Base-by-base conservation (phyloP, 1,140 invertebrate species). In the Leptonema lineaticorne region DNA sequence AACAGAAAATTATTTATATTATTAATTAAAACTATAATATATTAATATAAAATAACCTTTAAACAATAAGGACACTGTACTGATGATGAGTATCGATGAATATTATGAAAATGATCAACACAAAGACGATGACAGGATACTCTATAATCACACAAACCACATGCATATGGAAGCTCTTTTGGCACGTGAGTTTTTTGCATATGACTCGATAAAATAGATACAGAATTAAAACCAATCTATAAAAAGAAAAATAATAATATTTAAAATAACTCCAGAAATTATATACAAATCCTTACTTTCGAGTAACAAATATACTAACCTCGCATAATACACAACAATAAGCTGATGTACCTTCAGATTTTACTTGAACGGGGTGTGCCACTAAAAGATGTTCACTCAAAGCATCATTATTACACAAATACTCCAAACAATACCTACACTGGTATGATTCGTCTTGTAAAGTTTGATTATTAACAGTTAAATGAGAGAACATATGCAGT, bases 101-200 rank as follows among this genome's bases (percentile, higher is more conserved):
- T 74, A 41, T 83, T 77, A 73, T 88, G 87, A 75, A 86, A 91
- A 79, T 94, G 92, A 75, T 91, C 86, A 48, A 92, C 85, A 20
- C 86, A 80, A 69, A 88, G 83, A 68, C 88, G 87, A 76, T 92
- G 91, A 65, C 89, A 88, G 7, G 92, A 93, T 14, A 87, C 86
- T 37, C 89, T 84, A 78, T 89, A 92, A 53, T 82, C 79, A 74
- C 92, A 94, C 26, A 85, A 84, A 24, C 86, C 86, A 76, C 92
- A 94, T 33, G 82, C 80, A 76, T 94, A 95, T 0, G 92, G 92
- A 78, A 93, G 84, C 77, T 94, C 92, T 3, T 87, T 83, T 22
- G 87, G 88, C 67, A 85, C 83, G 79, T 94, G 92, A 68, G 85
- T 86, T 66, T 86, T 86, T 67, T 90, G 87, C 83, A 94, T 86